These are phyloP conservation scores for Stramonita haemastoma DNA, from an alignment of 2,888 invertebrate species.

Conservation along the genomic window DNA sequence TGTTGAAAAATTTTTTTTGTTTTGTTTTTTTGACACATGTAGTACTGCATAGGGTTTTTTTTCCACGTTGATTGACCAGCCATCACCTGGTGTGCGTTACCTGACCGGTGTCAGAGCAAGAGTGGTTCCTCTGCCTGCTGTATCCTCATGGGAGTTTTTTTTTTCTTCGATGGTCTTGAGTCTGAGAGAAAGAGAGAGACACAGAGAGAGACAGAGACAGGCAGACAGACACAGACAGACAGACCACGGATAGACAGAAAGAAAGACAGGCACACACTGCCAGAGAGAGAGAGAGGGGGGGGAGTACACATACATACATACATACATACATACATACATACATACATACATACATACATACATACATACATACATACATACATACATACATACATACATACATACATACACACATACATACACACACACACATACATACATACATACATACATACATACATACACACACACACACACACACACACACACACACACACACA, in stretches of 20 bases:
- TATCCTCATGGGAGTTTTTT: too few species aligned
- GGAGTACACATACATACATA: neutral
- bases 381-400: neutral
- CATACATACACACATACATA: neutral
- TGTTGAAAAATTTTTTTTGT: too few species aligned
- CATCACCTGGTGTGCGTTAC: too few species aligned
- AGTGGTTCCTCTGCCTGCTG: too few species aligned
- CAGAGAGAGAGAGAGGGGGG: neutral
- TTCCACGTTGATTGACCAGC: too few species aligned
- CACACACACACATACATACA: neutral
- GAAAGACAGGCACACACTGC: neutral
- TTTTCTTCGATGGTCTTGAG: neutral
- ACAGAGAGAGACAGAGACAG: neutral
- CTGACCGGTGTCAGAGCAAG: too few species aligned
- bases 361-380: constrained; percentile 4
- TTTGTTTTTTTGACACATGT: too few species aligned
- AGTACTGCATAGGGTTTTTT: too few species aligned
- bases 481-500: neutral
- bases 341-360: neutral
- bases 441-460: constrained; percentile 6
- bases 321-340: constrained; percentile 8
- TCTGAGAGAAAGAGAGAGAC: neutral
- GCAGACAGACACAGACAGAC: neutral
- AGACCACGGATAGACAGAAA: neutral
- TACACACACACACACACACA: constrained; percentile 1